Evolutionary conservation across 1,140 invertebrate species (phyloP).

Genomic region (Zophobas morio): DNA sequence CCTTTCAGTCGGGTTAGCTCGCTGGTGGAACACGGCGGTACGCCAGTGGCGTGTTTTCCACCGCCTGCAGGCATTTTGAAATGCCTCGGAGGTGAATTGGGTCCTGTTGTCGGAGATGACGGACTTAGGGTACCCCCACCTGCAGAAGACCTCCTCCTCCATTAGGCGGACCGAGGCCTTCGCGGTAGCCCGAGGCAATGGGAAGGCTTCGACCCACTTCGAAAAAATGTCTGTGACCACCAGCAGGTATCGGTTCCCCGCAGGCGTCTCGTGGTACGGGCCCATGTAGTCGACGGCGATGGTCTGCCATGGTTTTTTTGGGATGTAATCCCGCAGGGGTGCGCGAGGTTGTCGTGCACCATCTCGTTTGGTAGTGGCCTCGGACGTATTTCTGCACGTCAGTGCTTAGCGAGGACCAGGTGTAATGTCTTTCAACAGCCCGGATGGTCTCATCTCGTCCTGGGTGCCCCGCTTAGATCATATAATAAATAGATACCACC

Average conservation of each 20-base stretch:
- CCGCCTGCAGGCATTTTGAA: neutral
- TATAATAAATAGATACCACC: too few relatives aligned
- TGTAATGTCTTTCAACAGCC: neutral
- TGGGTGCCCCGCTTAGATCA: neutral
- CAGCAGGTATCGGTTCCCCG: slow-evolving; percentile 20
- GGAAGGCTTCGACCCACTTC: slow-evolving; percentile 25
- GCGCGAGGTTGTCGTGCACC: neutral
- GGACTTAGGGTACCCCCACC: slow-evolving; percentile 33
- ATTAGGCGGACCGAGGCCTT: neutral
- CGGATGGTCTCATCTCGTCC: slow-evolving; percentile 1
- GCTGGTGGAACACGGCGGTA: slow-evolving; percentile 8
- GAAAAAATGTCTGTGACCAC: slow-evolving; percentile 34
- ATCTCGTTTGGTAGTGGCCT: neutral
- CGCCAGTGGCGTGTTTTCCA: slow-evolving; percentile 6
- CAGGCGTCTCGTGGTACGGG: slow-evolving; percentile 8
- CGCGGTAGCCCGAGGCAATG: neutral
- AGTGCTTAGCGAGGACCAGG: neutral
- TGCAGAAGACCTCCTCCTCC: slow-evolving; percentile 13
- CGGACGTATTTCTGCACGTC: slow-evolving; percentile 5
- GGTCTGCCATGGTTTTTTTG: slow-evolving; percentile 28
- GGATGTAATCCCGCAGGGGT: neutral
- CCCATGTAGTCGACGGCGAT: slow-evolving; percentile 26
- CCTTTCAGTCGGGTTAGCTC: slow-evolving; percentile 35
- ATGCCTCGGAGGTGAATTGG: slow-evolving; percentile 23
- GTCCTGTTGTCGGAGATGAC: slow-evolving; percentile 44